A percentile compares a stretch with the other conserved stretches of the same genome.
These are phyloP conservation scores for Papilio glaucus DNA, from an alignment of 1,140 invertebrate species.

Conservation along the genomic window DNA sequence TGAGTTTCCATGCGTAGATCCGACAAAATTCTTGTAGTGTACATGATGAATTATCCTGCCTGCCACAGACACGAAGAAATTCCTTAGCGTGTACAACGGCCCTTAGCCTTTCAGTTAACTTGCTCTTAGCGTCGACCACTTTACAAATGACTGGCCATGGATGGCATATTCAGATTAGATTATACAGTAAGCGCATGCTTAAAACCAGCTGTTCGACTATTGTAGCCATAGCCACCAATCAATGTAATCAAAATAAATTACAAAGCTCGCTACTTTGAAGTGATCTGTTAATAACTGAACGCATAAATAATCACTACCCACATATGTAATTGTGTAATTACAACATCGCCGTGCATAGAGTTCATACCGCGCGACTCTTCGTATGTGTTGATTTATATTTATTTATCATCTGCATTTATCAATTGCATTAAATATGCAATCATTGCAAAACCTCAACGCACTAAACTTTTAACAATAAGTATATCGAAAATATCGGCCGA, in stretches of 20 bases:
- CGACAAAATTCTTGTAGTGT: no score
- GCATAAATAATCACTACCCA: constrained; percentile 21
- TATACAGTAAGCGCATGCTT: background rate
- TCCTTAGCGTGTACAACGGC: no score
- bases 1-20: no score
- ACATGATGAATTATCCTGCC: no score
- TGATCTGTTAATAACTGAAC: constrained; percentile 23
- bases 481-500: background rate
- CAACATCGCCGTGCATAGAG: background rate
- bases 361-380: background rate
- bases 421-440: constrained; percentile 15
- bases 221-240: background rate
- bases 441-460: background rate
- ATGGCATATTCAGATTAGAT: background rate
- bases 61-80: no score
- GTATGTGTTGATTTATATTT: constrained; percentile 15
- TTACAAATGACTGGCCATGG: background rate
- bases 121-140: background rate
- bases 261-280: constrained; percentile 23
- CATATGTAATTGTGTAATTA: constrained; percentile 25
- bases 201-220: background rate
- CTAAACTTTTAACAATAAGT: constrained; percentile 1
- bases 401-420: constrained; percentile 10
- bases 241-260: constrained; percentile 12
- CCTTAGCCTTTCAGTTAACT: no score